phyloP scores from a whole-genome alignment of 2,888 invertebrate genomes.

The Lasius fuliginosus region DNA sequence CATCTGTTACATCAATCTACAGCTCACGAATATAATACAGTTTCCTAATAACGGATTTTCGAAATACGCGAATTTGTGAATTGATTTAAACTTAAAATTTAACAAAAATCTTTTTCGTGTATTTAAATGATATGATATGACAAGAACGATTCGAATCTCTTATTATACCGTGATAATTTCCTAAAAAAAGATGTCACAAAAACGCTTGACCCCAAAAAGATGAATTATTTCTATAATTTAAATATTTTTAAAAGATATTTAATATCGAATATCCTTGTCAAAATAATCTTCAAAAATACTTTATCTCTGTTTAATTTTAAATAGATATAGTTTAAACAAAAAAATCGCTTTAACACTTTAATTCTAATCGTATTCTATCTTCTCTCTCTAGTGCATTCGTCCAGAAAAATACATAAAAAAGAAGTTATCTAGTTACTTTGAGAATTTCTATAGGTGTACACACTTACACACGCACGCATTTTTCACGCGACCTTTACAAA shows the following conservation, averaged over 20 bases:
- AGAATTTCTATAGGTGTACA: slow-evolving; percentile 74
- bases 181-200: not conserved
- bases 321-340: not conserved
- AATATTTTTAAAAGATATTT: not conserved
- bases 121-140: not conserved
- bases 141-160: not conserved
- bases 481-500: slow-evolving; percentile 76
- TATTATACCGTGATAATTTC: not conserved
- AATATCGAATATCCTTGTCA: not conserved
- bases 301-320: not conserved
- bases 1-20: slow-evolving; percentile 34
- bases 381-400: not conserved
- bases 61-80: not conserved
- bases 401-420: not conserved
- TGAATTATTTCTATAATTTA: slow-evolving; percentile 2
- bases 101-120: not conserved
- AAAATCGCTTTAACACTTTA: not conserved
- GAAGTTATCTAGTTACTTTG: slow-evolving; percentile 68
- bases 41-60: slow-evolving; percentile 28
- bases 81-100: not conserved
- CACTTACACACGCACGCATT: slow-evolving; percentile 22
- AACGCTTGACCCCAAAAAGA: not conserved
- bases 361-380: not conserved
- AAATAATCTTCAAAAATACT: not conserved
- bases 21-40: slow-evolving; percentile 15